Evolutionary conservation across 2,888 invertebrate genomes (phyloP).

Genomic region (Drosophila diplacantha): DNA sequence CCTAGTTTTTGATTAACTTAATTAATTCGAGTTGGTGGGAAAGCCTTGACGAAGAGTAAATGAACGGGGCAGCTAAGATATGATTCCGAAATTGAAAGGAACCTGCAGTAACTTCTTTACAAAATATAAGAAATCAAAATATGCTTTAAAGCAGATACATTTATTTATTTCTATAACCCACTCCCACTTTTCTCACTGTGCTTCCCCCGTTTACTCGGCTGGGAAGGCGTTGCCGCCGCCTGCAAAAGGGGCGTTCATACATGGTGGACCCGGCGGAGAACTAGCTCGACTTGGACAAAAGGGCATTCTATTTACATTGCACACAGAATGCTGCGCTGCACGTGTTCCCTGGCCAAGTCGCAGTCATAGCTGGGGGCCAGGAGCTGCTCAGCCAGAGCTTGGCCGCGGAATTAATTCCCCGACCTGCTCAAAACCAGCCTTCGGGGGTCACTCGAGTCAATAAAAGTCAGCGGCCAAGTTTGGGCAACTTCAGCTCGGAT

Average conservation of each 20-base stretch:
- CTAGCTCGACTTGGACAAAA: constrained; percentile 44
- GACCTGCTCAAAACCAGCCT: constrained; percentile 31
- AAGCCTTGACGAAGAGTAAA: neutral
- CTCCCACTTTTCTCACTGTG: neutral
- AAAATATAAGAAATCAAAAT: too few relatives aligned
- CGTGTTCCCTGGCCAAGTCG: constrained; percentile 24
- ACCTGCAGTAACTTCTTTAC: too few relatives aligned
- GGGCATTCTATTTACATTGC: constrained; percentile 47
- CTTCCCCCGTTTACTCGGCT: constrained; percentile 1
- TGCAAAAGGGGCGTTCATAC: constrained; percentile 60
- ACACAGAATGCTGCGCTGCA: constrained; percentile 19
- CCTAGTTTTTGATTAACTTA: neutral
- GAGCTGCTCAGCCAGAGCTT: constrained; percentile 13
- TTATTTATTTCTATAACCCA: too few relatives aligned
- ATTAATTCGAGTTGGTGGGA: neutral
- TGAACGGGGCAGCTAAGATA: neutral
- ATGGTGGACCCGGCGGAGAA: constrained; percentile 46
- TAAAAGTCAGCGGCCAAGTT: constrained; percentile 36
- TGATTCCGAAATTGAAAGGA: too few relatives aligned
- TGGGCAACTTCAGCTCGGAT: constrained; percentile 16
- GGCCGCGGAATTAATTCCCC: constrained; percentile 42
- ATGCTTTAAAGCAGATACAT: too few relatives aligned
- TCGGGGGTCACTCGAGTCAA: constrained; percentile 32
- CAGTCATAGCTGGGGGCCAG: constrained; percentile 28
- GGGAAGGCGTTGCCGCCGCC: constrained; percentile 50